Base-by-base conservation (phyloP, 2,113 vertebrate genomes). In the Campylorhamphus procurvoides region DNA sequence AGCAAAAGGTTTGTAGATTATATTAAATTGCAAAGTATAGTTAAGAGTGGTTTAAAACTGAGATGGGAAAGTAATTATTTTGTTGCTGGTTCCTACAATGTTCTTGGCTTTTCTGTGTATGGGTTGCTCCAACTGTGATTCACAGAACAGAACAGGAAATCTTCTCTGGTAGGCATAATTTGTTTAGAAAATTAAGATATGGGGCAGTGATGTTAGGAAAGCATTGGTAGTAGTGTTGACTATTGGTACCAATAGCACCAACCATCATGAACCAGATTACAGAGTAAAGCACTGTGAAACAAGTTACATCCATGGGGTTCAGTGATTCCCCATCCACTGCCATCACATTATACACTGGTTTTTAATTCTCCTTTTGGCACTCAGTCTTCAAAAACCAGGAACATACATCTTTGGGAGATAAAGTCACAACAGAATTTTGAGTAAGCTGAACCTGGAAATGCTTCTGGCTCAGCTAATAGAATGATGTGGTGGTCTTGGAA, bases 71-170 rank as follows among this genome's bases (percentile, higher is more conserved):
- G 59, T 35, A 0, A 68, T 76, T 37, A 25, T 68, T 76, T 80
- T 87, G 12, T 81, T 37, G 44, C 12, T 1, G 0, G 17, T 53
- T 84, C 33, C 39, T 40, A 17, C 18, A 46, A 40, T 0, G 0
- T 44, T 9, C 15, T 53, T 53, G n/a, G 31, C 2, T 64, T 64
- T 76, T 67, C 39, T n/a, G 3, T 44, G 9, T 22, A 7, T 49
- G 14, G 3, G 5, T 12, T 79, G 73, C 27, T 88, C 17, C 1
- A 3, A 1, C 35, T 47, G 37, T 46, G 62, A 47, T 28, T 75
- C 47, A 53, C 17, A 74, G 42, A 58, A 18, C 8, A 67, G 31
- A 29, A n/a, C 13, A 28, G 46, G 17, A 67, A 4, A 12, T 79
- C 39, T 56, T 35, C 37, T 84, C 25, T 93, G 25, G 6, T 74